Percentiles rank a stretch among this genome's conserved stretches.
phyloP scores from a whole-genome alignment of 1,140 invertebrate genomes.

The roundworm (Caenorhabditis elegans) region DNA sequence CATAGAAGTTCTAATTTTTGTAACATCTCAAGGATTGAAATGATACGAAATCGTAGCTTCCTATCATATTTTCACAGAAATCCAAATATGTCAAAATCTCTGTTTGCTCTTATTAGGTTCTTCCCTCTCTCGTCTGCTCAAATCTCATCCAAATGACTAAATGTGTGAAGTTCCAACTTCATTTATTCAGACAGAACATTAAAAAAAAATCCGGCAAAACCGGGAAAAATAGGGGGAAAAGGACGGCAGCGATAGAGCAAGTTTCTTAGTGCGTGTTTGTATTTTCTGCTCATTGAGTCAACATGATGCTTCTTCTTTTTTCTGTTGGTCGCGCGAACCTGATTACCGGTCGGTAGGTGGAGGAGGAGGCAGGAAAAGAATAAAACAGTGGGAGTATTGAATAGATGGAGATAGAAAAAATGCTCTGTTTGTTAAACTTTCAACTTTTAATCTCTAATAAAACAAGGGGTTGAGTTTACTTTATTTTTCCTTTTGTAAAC shows the following conservation, averaged over 20 bases:
- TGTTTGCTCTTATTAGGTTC: too few species aligned
- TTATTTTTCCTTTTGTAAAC: too few species aligned
- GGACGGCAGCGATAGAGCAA: background rate
- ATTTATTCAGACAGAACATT: background rate
- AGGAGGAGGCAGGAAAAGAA: background rate
- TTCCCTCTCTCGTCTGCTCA: background rate
- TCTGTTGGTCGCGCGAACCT: background rate
- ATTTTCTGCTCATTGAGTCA: constrained; percentile 14
- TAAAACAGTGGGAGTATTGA: background rate
- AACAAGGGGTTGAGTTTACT: too few species aligned
- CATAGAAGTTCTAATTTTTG: too few species aligned
- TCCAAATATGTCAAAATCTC: constrained; percentile 10
- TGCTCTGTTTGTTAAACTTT: background rate
- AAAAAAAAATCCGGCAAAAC: background rate
- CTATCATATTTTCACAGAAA: background rate
- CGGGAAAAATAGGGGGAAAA: background rate
- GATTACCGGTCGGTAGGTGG: constrained; percentile 10
- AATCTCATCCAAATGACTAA: background rate
- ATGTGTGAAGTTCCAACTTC: background rate
- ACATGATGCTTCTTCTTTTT: background rate
- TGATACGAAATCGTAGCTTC: background rate
- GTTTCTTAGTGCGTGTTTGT: constrained; percentile 19
- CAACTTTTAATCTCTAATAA: background rate
- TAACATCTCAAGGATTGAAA: too few species aligned
- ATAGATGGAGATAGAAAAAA: background rate